Evolutionary conservation across 2,113 vertebrate species (phyloP).

Genomic region (Aleadryas rufinucha): DNA sequence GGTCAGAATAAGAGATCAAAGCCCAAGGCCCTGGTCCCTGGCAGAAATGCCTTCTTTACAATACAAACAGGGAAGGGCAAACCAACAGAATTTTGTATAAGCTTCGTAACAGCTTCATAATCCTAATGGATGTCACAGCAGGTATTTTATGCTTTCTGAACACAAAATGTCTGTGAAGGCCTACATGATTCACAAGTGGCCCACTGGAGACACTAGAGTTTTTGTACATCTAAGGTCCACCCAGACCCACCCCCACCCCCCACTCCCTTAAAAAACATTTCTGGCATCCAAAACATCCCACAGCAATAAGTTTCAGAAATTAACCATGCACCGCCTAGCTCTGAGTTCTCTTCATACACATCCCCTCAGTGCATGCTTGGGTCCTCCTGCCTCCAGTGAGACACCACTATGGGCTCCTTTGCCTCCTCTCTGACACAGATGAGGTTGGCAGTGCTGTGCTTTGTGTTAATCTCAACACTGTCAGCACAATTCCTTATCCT

Average conservation of each 20-base stretch:
- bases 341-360: background rate
- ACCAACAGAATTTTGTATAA: background rate
- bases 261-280: background rate
- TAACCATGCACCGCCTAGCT: background rate
- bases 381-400: background rate
- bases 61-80: background rate
- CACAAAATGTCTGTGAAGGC: background rate
- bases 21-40: background rate
- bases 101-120: background rate
- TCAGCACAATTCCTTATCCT: background rate
- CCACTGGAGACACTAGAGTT: background rate
- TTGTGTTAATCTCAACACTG: background rate
- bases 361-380: no score
- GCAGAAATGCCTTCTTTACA: background rate
- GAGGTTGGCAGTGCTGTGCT: background rate
- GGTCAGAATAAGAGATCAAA: background rate
- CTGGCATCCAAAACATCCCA: background rate
- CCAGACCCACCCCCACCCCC: background rate
- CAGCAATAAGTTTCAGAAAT: background rate
- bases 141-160: background rate
- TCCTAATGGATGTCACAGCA: background rate
- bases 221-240: background rate
- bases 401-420: background rate
- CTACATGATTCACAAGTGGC: fast-evolving
- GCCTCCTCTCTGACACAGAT: background rate